Evolutionary conservation across 2,113 vertebrate genomes (phyloP).

Genomic region (Gadus chalcogrammus): DNA sequence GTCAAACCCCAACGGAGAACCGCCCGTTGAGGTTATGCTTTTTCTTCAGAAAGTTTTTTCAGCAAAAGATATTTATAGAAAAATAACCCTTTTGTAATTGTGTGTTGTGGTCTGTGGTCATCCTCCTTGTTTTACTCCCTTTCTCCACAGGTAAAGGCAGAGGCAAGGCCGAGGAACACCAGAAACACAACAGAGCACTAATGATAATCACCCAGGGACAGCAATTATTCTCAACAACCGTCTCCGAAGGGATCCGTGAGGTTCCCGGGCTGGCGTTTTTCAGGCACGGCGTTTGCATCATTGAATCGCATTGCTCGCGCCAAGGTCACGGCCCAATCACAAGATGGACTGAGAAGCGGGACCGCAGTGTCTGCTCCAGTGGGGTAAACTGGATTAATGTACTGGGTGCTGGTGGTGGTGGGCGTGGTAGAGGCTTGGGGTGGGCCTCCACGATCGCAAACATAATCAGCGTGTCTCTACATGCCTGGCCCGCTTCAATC

Average conservation of each 20-base stretch:
- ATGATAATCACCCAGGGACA: neutral
- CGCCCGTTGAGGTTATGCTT: no score
- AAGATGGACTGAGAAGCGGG: conserved; percentile 57
- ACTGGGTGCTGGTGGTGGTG: conserved; percentile 17
- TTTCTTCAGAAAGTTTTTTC: no score
- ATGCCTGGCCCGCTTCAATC: conserved; percentile 53
- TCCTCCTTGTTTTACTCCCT: no score
- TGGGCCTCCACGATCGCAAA: conserved; percentile 27
- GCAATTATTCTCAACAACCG: neutral
- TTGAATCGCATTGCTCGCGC: conserved; percentile 58
- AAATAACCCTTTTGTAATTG: no score
- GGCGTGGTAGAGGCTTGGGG: conserved; percentile 39
- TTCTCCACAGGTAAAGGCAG: no score
- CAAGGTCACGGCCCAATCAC: conserved; percentile 70
- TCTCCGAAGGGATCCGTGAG: conserved; percentile 24
- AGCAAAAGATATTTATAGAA: no score
- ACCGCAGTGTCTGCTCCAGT: conserved; percentile 45
- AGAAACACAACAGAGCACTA: no score
- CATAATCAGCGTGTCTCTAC: conserved; percentile 58
- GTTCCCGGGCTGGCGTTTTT: conserved; percentile 35
- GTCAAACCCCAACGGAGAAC: no score
- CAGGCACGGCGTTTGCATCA: conserved; percentile 21
- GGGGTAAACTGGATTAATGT: conserved; percentile 69
- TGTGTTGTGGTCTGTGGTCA: no score
- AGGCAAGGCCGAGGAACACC: no score